These are phyloP conservation scores for Hiodon alosoides DNA, from an alignment of 2,113 vertebrate species.

Conservation along the genomic window DNA sequence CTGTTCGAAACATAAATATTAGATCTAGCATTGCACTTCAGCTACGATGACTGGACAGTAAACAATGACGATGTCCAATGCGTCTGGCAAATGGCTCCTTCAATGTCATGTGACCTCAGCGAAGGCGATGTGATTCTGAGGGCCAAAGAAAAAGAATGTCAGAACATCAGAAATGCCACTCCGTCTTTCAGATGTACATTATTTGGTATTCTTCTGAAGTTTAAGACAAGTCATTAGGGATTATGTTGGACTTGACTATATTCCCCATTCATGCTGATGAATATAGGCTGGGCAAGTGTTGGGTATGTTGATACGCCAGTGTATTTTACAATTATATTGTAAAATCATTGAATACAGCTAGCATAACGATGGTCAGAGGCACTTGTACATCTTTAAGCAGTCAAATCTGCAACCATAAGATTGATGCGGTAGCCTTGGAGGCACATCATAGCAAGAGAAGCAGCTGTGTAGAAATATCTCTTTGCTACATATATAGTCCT, in stretches of 20 bases:
- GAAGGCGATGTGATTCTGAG: slow-evolving; percentile 96
- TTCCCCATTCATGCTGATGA: slow-evolving; percentile 29
- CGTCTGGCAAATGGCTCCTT: slow-evolving; percentile 74
- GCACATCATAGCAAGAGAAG: slow-evolving; percentile 21
- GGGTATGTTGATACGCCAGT: slow-evolving; percentile 3
- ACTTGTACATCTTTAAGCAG: slow-evolving; percentile 12
- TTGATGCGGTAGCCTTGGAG: slow-evolving; percentile 13
- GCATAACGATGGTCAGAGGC: neutral
- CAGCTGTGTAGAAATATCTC: slow-evolving; percentile 30
- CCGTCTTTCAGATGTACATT: neutral
- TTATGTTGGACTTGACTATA: neutral
- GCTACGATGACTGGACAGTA: slow-evolving; percentile 72
- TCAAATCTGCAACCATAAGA: slow-evolving; percentile 12
- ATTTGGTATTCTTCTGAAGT: neutral
- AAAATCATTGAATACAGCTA: slow-evolving; percentile 8
- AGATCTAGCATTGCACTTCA: slow-evolving; percentile 49
- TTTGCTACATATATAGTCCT: slow-evolving; percentile 41
- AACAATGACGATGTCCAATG: slow-evolving; percentile 93
- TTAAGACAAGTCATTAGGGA: neutral
- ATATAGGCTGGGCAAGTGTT: slow-evolving; percentile 23
- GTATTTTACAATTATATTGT: neutral
- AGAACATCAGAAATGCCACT: neutral
- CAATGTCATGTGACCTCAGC: slow-evolving; percentile 98
- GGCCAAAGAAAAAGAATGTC: slow-evolving; percentile 30
- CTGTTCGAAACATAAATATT: slow-evolving; percentile 38